Base-by-base conservation (phyloP, 2,113 vertebrate species). In the Sylvicapra grimmia region DNA sequence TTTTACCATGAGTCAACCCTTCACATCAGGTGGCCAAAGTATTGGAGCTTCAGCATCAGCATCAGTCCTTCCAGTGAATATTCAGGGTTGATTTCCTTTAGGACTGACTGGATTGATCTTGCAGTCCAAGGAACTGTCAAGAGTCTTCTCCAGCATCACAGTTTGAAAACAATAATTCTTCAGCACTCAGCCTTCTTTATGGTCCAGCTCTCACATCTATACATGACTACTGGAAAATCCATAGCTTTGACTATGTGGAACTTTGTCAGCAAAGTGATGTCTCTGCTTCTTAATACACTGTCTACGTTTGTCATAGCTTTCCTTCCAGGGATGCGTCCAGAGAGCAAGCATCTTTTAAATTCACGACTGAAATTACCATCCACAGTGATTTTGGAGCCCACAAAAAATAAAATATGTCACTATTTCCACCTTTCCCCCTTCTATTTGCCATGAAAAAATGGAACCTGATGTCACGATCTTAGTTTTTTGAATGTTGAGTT, bases 241-340 rank as follows among this genome's bases (percentile, higher is more conserved):
- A 27, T 44, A 77, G 5, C 40, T 77, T 44, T 44, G 72, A 44
- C 12, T 44, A 44, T 0, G 0, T 77, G 36, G 36, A 25, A 13
- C 36, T 77, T 77, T 44, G 36, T 77, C 12, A 44, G 36, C 72
- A 77, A 44, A 77, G 72, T 44, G 23, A 77, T 44, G 23, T 40
- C 36, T 77, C 23, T 77, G 36, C 23, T 77, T 77, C 3, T 44
- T 77, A 77, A 77, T 77, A 27, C 4, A 3, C 36, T 77, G 72
- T 77, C 36, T 44, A 27, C 0, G 3, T 27, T 44, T 27, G 36
- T 44, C 36, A 44, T 44, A 77, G 36, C 23, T 44, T 77, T 44
- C 36, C 40, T 40, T 77, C 72, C 72, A 77, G 3, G 23, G 36
- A 44, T 44, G 21, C 36, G 25, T 77, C 36, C 72, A 77, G 6